Evolutionary conservation across 2,888 invertebrate genomes (phyloP), one percentile per base, ranked within the genome.

Genomic region (Eulithis testata): DNA sequence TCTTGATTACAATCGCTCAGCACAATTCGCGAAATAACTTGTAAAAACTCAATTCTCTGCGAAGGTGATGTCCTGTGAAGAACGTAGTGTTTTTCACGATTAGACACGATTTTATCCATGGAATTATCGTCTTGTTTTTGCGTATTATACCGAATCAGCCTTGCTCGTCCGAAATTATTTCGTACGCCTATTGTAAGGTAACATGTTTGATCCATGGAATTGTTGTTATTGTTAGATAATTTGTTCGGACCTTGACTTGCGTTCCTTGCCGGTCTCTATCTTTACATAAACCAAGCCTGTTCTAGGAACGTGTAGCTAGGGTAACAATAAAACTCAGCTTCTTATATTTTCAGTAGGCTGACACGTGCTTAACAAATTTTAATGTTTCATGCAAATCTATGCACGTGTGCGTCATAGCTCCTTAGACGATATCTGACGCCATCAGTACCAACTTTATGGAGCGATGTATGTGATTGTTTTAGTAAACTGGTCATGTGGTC

Each of bases 121-220:
- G 73, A 75, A 71, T 61, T 66, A 61, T 74, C 74, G 65, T 76
- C 66, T 71, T 73, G 68, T 69, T 73, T 69, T 69, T 69, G 62
- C 57, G 58, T 58, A 51, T 72, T 75, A 21, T 67, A 68, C 60
- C 56, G 60, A 75, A 81, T 78, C 80, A 82, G 77, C 86, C 86
- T 88, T 84, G 86, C 72, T 75, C 75, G 78, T 78, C 81, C 77
- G 73, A 82, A 84, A 83, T 80, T 79, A 81, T 84, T 84, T 79
- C 77, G 73, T 76, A 79, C 77, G 73, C 14, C 74, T 71, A 81
- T 86, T 86, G 82, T 87, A 76, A 73, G 75, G 81, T 83, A 88
- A 86, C 80, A 85, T 78, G 82, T 84, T 80, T 85, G 84, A 85
- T 84, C 89, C 85, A 83, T 90, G 86, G 84, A 85, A 90, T 87